These are phyloP conservation scores for Meandrusa payeni DNA, from an alignment of 2,888 invertebrate genomes.

Conservation along the genomic window DNA sequence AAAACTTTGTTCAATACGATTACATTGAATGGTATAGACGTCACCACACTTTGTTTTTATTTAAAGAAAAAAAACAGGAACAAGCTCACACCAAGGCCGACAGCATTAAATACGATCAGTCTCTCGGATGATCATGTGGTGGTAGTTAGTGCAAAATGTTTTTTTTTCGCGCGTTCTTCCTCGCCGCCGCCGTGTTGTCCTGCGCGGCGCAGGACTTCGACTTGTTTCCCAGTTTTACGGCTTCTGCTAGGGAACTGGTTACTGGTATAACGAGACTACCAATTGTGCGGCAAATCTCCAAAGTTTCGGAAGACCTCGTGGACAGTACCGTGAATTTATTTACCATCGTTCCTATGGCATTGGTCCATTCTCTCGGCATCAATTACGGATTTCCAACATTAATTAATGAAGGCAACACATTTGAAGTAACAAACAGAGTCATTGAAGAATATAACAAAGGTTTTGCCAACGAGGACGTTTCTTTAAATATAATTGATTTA, in stretches of 20 bases:
- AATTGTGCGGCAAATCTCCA: conserved; percentile 8
- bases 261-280: conserved; percentile 12
- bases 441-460: conserved; percentile 35
- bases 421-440: conserved; percentile 36
- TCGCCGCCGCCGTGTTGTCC: background rate
- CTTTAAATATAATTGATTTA: conserved; percentile 39
- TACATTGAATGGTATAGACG: too few species aligned
- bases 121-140: background rate
- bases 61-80: conserved; percentile 14
- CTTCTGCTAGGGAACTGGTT: conserved; percentile 9
- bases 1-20: too few species aligned
- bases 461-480: conserved; percentile 47
- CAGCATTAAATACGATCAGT: conserved; percentile 14
- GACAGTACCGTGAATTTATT: conserved; percentile 4
- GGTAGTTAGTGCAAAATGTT: conserved; percentile 18
- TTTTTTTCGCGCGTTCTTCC: conserved; percentile 3
- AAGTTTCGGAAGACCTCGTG: conserved; percentile 10
- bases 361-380: conserved; percentile 36
- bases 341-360: conserved; percentile 31
- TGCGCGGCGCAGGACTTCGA: conserved; percentile 3
- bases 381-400: conserved; percentile 32
- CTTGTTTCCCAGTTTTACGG: conserved; percentile 6
- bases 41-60: conserved; percentile 4
- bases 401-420: conserved; percentile 34
- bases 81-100: conserved; percentile 15